Conservation (phyloP, 2,888 invertebrate genomes). For the Mesoligia furuncula region DNA sequence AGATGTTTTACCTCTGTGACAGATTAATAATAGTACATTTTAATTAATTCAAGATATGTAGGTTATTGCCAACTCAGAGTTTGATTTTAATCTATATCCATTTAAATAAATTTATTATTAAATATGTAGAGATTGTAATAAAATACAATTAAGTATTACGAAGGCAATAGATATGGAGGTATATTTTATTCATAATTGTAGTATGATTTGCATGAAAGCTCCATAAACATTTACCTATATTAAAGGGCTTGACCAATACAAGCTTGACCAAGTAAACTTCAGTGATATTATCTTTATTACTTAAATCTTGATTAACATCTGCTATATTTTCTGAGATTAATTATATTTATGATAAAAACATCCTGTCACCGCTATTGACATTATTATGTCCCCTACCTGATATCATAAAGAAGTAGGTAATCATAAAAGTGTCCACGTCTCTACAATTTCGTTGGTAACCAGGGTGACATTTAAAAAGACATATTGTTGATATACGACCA, state of each 20-base stretch:
- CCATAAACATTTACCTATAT: conserved; percentile 7
- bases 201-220: conserved; percentile 43
- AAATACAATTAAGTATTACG: conserved; percentile 45
- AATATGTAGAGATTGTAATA: conserved; percentile 35
- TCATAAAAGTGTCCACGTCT: conserved; percentile 33
- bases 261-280: background rate
- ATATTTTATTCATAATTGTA: conserved; percentile 34
- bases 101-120: conserved; percentile 49
- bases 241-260: background rate
- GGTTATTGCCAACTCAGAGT: conserved; percentile 65
- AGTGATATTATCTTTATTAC: background rate
- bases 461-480: conserved; percentile 53
- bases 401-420: conserved; percentile 26
- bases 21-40: conserved; percentile 48
- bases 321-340: no score
- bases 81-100: conserved; percentile 53
- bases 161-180: conserved; percentile 27
- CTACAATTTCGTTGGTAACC: conserved; percentile 21
- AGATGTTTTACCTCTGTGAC: conserved; percentile 64
- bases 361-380: background rate
- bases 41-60: conserved; percentile 61
- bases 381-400: background rate
- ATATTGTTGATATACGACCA: conserved; percentile 53
- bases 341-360: background rate
- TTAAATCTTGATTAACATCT: background rate